Evolutionary conservation across 2,113 vertebrate species (phyloP), one percentile per base, ranked within the genome.

Genomic region (Cariama cristata): DNA sequence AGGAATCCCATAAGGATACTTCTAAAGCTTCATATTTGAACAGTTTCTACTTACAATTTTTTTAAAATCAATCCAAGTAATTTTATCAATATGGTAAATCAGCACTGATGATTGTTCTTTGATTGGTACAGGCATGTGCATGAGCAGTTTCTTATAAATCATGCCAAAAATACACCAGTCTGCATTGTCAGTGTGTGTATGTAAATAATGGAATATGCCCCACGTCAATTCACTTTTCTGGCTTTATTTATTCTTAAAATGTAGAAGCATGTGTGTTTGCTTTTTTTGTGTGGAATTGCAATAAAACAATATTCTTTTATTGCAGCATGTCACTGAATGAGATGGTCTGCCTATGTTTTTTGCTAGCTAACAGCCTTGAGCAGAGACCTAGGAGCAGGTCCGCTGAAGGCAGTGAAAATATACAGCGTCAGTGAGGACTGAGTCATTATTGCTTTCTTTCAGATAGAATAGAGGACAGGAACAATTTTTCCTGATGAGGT

Each of bases 201-300:
- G 21, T 64, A 94, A 96, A 64, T 71, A 90, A 45, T 67, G 40
- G 11, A 58, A 8, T 69, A 72, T 56, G 8, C 6, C 14, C 6
- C 27, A 33, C 64, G 90, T 77, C 8, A 56, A 21, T 45, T 63
- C 38, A 67, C 20, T 90, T 71, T 80, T 79, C 50, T 92, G 62
- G 3, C 38, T 91, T 67, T 59, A 18, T 44, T 60, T 92, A 85
- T 86, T 45, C 44, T 58, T 84, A 50, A 91, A 79, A 67, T 50
- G 4, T 50, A 59, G 40, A 76, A 79, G 3, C 7, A 2, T 18
- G 1, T 47, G 10, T 2, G 1, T 32, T 7, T 35, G 0, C 0
- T n/a, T 24, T 72, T 38, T 35, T 42, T 59, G 17, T 22, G 18
- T 59, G 27, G 22, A 72, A 80, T 56, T 90, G 32, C 19, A 45